Evolutionary conservation across 2,797 vertebrate species (phyloP).

Genomic region (Myotis pilosus): DNA sequence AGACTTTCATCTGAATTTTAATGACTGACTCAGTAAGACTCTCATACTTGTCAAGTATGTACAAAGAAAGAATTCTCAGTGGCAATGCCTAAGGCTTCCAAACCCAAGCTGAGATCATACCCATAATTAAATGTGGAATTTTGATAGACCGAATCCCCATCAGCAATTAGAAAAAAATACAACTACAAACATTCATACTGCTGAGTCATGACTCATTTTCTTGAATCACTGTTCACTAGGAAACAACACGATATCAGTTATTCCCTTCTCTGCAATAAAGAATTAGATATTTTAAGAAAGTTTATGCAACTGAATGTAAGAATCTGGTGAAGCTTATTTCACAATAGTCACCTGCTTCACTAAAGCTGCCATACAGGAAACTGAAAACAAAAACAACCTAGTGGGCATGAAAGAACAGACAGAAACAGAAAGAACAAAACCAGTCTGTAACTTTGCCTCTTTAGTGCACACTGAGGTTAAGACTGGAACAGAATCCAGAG

Average conservation of each 20-base stretch:
- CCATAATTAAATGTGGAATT: conserved; percentile 56
- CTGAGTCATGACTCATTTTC: not conserved
- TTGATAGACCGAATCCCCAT: conserved; percentile 4
- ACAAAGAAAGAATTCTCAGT: conserved; percentile 47
- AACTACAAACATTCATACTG: not conserved
- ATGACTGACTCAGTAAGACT: not conserved
- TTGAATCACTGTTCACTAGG: conserved; percentile 11
- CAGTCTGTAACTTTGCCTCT: not conserved
- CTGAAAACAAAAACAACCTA: conserved; percentile 34
- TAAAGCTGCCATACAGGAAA: not conserved
- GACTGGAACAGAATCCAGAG: not conserved
- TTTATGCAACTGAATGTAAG: not conserved
- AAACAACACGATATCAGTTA: conserved; percentile 11
- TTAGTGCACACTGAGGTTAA: not conserved
- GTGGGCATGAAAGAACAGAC: not conserved
- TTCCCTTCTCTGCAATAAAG: not conserved
- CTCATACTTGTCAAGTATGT: conserved; percentile 5
- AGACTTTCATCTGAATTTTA: conserved; percentile 26
- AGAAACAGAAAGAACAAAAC: not conserved
- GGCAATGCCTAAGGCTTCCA: conserved; percentile 24
- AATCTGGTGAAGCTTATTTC: not conserved
- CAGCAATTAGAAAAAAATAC: not conserved
- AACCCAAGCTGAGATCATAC: conserved; percentile 45
- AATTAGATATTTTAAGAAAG: conserved; percentile 26
- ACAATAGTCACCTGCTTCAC: not conserved